Evolutionary conservation across 1,140 invertebrate species (phyloP), one percentile per base, ranked within the genome.

Genomic region (Euura lappo): DNA sequence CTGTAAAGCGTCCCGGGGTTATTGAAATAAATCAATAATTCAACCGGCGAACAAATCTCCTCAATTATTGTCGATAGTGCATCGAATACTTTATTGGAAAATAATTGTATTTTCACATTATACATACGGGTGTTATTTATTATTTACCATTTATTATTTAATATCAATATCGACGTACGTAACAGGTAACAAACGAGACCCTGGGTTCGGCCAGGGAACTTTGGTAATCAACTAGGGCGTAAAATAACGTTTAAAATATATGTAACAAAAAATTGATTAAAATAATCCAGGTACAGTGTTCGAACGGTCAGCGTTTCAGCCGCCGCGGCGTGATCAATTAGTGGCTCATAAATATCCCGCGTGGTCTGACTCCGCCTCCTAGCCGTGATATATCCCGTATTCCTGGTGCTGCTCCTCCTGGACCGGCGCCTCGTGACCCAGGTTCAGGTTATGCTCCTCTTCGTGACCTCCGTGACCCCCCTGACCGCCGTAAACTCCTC

Each of bases 401-500:
- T 78, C 74, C 4, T 80, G 42, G 3, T 69, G 45, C 11, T 43
- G 70, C 8, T 60, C 4, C 51, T 60, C 51, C 8, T 60, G 51
- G 51, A 60, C 51, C 51, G 51, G 51, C 1, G 51, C 6, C 13
- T 8, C 6, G 51, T 60, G 51, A 60, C 51, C 51, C 51, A 60
- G 51, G 51, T 60, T n/a, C 51, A 60, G 51, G 51, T 60, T 60
- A 60, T 60, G 51, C 3, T 44, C 65, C 13, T 42, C 60, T 64
- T 70, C 5, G 47, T 44, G 45, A 51, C 46, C 45, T 67, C 51
- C 51, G 51, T 60, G 51, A 60, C 10, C 69, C 8, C 10, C 71
- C 7, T 78, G 74, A 70, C 8, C 73, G 67, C 71, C 74, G 65
- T 84, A 81, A n/a, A 76, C 72, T 4, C 70, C 79, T 3, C 77